Percentiles rank a stretch among this genome's conserved stretches.
Evolutionary conservation across 2,888 invertebrate species (phyloP).

Genomic region (Polydrusus tereticollis): DNA sequence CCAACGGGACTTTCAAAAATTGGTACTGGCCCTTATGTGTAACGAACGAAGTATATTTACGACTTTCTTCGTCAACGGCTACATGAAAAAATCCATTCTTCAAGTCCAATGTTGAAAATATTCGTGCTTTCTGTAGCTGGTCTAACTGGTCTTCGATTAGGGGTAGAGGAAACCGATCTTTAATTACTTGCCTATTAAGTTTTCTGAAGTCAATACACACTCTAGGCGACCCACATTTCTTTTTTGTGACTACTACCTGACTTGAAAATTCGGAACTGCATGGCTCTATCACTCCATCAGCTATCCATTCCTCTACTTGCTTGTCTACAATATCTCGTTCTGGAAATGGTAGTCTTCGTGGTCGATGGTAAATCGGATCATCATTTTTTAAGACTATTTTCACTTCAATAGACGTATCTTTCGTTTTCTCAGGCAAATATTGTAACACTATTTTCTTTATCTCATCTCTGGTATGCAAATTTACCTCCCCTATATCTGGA

Average conservation of each 20-base stretch:
- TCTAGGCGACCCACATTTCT: conserved; percentile 50
- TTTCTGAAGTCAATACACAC: conserved; percentile 53
- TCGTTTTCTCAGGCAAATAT: conserved; percentile 15
- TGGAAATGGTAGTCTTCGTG: conserved; percentile 49
- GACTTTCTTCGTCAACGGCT: conserved; percentile 42
- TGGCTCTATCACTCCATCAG: conserved; percentile 50
- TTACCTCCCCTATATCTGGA: conserved; percentile 10
- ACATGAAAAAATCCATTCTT: conserved; percentile 59
- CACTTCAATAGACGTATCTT: conserved; percentile 1
- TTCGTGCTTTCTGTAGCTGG: conserved; percentile 25
- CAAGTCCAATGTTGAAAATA: no score
- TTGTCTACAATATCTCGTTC: conserved; percentile 49
- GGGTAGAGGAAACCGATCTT: no score
- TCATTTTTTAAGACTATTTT: conserved; percentile 34
- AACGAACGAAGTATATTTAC: conserved; percentile 63
- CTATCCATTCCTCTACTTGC: conserved; percentile 48
- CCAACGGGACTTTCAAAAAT: no score
- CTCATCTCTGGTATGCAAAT: neutral
- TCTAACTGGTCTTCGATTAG: conserved; percentile 48
- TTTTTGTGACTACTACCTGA: conserved; percentile 51
- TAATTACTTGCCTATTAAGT: conserved; percentile 49
- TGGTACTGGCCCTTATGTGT: conserved; percentile 62
- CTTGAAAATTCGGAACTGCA: conserved; percentile 54
- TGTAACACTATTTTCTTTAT: no score
- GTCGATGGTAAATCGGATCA: conserved; percentile 46